These are phyloP conservation scores for Gnatocerus cornutus DNA, from an alignment of 2,888 invertebrate species.

Conservation along the genomic window DNA sequence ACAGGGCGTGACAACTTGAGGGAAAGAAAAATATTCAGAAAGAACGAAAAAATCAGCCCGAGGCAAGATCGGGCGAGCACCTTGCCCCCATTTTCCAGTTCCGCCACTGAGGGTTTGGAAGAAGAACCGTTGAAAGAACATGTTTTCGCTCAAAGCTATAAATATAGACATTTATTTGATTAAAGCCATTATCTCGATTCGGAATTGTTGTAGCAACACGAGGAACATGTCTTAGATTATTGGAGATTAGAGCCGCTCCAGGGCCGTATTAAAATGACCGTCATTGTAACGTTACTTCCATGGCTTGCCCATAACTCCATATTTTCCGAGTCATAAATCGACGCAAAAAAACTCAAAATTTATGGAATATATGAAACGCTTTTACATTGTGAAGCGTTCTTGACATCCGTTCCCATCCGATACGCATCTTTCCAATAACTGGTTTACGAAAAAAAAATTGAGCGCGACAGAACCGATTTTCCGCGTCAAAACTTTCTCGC, in stretches of 20 bases:
- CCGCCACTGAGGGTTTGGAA: slow-evolving; percentile 4
- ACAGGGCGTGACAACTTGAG: not conserved
- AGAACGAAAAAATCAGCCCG: not conserved
- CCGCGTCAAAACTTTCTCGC: slow-evolving; percentile 26
- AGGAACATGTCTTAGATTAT: slow-evolving; percentile 39
- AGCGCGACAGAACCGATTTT: slow-evolving; percentile 38
- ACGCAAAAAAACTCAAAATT: slow-evolving; percentile 36
- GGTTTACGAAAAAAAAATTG: slow-evolving; percentile 54
- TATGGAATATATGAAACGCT: slow-evolving; percentile 44
- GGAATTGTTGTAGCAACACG: slow-evolving; percentile 38
- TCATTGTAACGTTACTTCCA: slow-evolving; percentile 35
- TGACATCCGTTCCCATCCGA: slow-evolving; percentile 65
- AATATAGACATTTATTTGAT: slow-evolving; percentile 47
- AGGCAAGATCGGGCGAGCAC: not conserved
- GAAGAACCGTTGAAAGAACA: slow-evolving; percentile 42
- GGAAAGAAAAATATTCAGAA: not conserved
- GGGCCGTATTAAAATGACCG: slow-evolving; percentile 32
- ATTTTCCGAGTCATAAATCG: slow-evolving; percentile 29
- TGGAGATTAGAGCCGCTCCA: slow-evolving; percentile 33
- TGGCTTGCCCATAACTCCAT: slow-evolving; percentile 11
- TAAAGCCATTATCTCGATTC: slow-evolving; percentile 41
- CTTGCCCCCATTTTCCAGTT: not conserved
- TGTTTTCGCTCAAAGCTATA: slow-evolving; percentile 40
- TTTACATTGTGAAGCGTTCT: slow-evolving; percentile 61
- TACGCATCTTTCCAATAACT: slow-evolving; percentile 59